Base-by-base conservation (phyloP, 2,797 vertebrate species). In the Lindbergichthys nudifrons region DNA sequence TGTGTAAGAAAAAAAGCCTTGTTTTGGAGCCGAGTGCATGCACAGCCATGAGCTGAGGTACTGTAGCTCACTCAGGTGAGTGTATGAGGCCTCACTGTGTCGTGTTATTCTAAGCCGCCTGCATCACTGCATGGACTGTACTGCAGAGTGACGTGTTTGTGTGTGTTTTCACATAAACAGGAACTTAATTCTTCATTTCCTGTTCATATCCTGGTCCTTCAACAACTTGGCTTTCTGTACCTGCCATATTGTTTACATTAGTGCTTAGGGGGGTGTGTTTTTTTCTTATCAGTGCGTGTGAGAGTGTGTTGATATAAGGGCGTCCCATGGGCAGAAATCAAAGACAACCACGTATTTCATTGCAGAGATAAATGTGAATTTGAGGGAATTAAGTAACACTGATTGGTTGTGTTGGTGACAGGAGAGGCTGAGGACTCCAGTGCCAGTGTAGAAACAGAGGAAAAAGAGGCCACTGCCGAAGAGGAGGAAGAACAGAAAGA, bases 121-220 rank as follows among this genome's bases (percentile, higher is more conserved):
- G 72, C 83, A 84, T 92, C 86, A 82, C 85, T 87, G 73, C 70
- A 3, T 4, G 23, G 77, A 85, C 84, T 87, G 88, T 87, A 64
- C 83, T 77, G 61, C 21, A 45, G 71, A 80, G 58, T 65, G 65
- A 62, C 19, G 56, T 45, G 63, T 79, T 77, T 80, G 85, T 48
- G 80, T 19, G 62, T 86, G 72, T 91, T 89, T 87, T 53, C 85
- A 89, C 52, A 79, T 88, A 92, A 94, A 94, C 91, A 93, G 86
- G 89, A 92, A 88, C 88, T 81, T 84, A 88, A 89, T 87, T 88
- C 83, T 84, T 88, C 70, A 88, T 93, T 93, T 93, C 93, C 93
- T 92, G 83, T 81, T 88, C 83, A 79, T 84, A 85, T 88, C 88
- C 87, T 82, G 79, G 53, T 73, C 26, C 56, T 53, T 53, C 47